Conservation (phyloP, 2,888 invertebrate genomes). For the Andrena hattorfiana region DNA sequence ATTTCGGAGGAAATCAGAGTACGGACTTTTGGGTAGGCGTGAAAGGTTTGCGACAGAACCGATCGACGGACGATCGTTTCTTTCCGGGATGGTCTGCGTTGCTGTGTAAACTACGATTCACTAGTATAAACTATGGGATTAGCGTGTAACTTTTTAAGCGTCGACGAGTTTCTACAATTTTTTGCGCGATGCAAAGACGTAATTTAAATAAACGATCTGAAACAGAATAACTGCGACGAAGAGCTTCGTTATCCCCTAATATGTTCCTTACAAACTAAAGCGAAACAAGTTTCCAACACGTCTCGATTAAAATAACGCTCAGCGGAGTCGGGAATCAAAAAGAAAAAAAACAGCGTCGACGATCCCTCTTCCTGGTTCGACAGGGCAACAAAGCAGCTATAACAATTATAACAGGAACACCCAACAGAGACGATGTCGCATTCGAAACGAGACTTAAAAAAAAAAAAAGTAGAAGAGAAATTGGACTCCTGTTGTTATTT, state of each 20-base stretch:
- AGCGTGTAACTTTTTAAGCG: conserved; percentile 72
- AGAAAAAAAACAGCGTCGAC: conserved; percentile 26
- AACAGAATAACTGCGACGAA: conserved; percentile 49
- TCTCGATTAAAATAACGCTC: conserved; percentile 27
- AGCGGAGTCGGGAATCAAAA: conserved; percentile 27
- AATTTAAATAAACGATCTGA: conserved; percentile 75
- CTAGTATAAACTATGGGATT: conserved; percentile 67
- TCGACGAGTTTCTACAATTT: conserved; percentile 78
- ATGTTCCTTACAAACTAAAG: conserved; percentile 41
- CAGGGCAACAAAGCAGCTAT: conserved; percentile 73
- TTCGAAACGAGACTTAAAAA: conserved; percentile 49
- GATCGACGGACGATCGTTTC: conserved; percentile 26
- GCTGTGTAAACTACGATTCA: conserved; percentile 69
- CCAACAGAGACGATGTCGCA: conserved; percentile 70
- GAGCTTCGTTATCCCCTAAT: conserved; percentile 9
- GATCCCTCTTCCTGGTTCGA: conserved; percentile 9
- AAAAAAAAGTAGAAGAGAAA: neutral
- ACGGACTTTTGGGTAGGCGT: neutral
- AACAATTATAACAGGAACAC: conserved; percentile 75
- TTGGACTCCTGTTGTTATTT: conserved; percentile 34
- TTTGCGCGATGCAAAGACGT: conserved; percentile 70
- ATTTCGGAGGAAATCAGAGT: conserved; percentile 16
- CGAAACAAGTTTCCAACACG: conserved; percentile 5
- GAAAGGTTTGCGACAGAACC: conserved; percentile 25
- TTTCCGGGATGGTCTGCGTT: conserved; percentile 62